phyloP scores from a whole-genome alignment of 2,113 vertebrate genomes.

The Nestor notabilis region DNA sequence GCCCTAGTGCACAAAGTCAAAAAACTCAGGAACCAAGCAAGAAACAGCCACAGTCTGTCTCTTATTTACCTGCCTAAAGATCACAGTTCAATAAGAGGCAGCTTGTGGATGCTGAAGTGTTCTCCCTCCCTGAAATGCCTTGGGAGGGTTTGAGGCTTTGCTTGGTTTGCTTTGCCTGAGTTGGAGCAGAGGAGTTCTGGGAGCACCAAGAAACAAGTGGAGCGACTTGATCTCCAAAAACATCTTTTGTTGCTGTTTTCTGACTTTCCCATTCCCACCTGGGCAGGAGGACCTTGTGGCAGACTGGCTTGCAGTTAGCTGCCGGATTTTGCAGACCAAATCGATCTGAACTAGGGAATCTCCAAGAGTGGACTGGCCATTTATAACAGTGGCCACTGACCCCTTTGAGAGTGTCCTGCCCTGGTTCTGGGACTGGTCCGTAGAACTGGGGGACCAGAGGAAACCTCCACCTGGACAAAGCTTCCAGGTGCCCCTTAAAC shows the following conservation, averaged over 20 bases:
- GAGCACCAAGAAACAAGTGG: background rate
- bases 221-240: background rate
- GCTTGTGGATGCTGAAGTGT: background rate
- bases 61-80: background rate
- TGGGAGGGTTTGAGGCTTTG: background rate
- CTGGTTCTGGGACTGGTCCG: background rate
- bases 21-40: background rate
- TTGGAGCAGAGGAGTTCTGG: background rate
- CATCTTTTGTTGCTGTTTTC: background rate
- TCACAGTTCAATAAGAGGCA: background rate
- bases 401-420: background rate
- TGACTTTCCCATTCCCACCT: rapidly evolving
- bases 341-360: background rate
- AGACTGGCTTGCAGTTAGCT: background rate
- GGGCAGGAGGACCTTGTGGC: rapidly evolving
- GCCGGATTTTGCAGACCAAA: background rate
- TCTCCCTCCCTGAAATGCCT: background rate
- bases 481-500: background rate
- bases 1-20: rapidly evolving
- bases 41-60: background rate
- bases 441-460: rapidly evolving
- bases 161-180: background rate
- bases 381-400: background rate
- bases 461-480: background rate
- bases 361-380: background rate